phyloP scores from a whole-genome alignment of 2,797 vertebrate species.

The Premnoplex brunnescens region DNA sequence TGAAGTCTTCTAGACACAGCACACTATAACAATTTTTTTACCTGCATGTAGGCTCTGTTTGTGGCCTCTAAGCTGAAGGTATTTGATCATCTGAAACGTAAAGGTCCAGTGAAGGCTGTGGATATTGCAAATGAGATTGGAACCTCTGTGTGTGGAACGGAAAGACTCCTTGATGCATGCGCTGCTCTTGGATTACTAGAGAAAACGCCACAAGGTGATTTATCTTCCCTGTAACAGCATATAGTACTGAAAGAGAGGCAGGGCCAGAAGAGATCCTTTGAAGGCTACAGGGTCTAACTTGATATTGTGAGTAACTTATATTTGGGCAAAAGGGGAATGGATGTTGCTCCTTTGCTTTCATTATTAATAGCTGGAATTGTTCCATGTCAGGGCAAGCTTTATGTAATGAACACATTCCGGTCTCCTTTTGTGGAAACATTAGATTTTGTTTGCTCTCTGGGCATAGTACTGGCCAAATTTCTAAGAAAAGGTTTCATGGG shows the following conservation, averaged over 20 bases:
- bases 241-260: not conserved
- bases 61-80: constrained; percentile 85
- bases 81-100: constrained; percentile 84
- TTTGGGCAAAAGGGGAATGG: not conserved
- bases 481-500: not conserved
- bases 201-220: constrained; percentile 64
- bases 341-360: not conserved
- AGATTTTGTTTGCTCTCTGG: not conserved
- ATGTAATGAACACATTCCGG: not conserved
- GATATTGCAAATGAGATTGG: constrained; percentile 78
- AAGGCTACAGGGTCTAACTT: not conserved
- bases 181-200: constrained; percentile 83
- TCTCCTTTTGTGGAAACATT: not conserved
- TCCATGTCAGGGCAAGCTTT: not conserved
- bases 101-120: constrained; percentile 64
- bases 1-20: not conserved
- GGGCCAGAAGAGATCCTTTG: not conserved
- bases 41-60: constrained; percentile 82
- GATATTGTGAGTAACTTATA: not conserved
- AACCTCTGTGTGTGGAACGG: constrained; percentile 77
- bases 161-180: constrained; percentile 85
- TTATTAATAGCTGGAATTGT: not conserved
- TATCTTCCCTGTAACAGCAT: not conserved
- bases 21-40: not conserved
- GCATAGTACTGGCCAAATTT: not conserved